These are phyloP conservation scores for Globia sparganii DNA, from an alignment of 2,888 invertebrate genomes.

Conservation along the genomic window DNA sequence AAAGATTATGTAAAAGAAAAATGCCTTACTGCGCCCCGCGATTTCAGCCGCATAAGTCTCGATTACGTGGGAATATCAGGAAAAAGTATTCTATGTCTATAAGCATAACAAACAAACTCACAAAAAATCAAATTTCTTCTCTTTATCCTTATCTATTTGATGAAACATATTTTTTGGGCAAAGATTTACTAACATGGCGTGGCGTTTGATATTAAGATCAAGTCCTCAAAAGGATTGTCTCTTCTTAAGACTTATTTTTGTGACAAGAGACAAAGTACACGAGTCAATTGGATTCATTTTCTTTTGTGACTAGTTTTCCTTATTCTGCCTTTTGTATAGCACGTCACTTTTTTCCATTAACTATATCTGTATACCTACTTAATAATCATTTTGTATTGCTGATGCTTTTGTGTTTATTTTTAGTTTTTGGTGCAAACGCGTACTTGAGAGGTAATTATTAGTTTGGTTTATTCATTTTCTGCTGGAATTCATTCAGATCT, in stretches of 20 bases:
- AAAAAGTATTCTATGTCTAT: not conserved
- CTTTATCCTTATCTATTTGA: not conserved
- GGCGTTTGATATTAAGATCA: constrained; percentile 45
- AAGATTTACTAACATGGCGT: constrained; percentile 13
- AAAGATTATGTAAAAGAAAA: constrained; percentile 28
- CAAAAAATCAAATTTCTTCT: not conserved
- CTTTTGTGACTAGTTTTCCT: constrained; percentile 19
- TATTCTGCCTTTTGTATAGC: not conserved
- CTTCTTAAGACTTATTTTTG: constrained; percentile 21
- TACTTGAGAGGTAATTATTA: not conserved
- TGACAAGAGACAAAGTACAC: constrained; percentile 7
- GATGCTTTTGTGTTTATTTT: not conserved
- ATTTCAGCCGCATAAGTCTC: not conserved
- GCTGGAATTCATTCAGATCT: not conserved
- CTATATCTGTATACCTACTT: not conserved
- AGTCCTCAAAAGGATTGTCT: constrained; percentile 49
- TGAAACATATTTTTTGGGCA: constrained; percentile 17
- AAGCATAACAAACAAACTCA: not conserved
- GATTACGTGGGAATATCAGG: not conserved
- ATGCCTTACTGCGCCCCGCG: no score
- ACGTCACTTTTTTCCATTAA: constrained; percentile 5
- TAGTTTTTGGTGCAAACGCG: not conserved
- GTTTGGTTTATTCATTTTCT: not conserved
- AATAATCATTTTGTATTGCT: not conserved
- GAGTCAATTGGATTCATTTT: constrained; percentile 28